A percentile compares a stretch with the other conserved stretches of the same genome.
Conservation (phyloP, 2,888 invertebrate genomes). For the Zygogramma bicolorata region DNA sequence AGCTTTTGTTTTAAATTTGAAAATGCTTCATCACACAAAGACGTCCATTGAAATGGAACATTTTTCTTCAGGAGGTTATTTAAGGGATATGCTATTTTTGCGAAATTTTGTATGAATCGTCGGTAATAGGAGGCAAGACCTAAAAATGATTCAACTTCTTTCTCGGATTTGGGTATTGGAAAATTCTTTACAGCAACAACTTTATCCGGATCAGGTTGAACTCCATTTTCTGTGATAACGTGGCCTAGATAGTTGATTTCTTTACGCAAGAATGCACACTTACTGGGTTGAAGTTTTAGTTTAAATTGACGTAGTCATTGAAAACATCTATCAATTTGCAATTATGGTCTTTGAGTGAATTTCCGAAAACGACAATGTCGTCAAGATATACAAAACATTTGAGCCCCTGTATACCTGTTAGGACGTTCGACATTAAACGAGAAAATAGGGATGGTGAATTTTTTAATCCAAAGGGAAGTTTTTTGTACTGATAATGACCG, state of each 20-base stretch:
- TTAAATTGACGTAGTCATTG: not conserved
- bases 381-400: constrained; percentile 4
- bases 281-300: not conserved
- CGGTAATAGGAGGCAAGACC: not conserved
- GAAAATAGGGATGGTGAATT: too few relatives aligned
- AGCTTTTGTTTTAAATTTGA: not conserved
- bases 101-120: not conserved
- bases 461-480: too few relatives aligned
- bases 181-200: not conserved
- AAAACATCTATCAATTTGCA: not conserved
- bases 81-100: not conserved
- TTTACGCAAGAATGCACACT: not conserved
- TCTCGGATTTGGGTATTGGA: not conserved
- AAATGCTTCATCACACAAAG: not conserved
- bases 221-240: constrained; percentile 28
- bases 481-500: too few relatives aligned
- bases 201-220: not conserved
- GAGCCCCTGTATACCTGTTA: not conserved
- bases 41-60: not conserved
- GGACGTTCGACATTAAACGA: too few relatives aligned
- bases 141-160: not conserved
- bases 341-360: not conserved
- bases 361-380: not conserved
- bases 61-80: not conserved
- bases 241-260: constrained; percentile 38